phyloP scores from a whole-genome alignment of 2,888 invertebrate genomes.

The Adineta ricciae region DNA sequence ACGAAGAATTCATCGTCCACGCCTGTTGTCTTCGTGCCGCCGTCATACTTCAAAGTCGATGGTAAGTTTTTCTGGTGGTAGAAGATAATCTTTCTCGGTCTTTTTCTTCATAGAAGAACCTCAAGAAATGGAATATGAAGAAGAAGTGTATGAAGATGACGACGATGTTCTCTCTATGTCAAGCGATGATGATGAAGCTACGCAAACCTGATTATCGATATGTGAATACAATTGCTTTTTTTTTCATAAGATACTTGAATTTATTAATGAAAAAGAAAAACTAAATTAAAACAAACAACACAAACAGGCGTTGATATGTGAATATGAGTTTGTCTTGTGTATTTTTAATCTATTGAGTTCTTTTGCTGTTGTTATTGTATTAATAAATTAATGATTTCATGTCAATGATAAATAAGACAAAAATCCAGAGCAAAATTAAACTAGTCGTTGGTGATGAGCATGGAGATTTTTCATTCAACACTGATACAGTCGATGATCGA shows the following conservation, averaged over 20 bases:
- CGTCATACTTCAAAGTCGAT: not conserved
- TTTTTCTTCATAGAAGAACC: not conserved
- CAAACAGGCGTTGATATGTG: not conserved
- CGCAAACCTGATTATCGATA: not conserved
- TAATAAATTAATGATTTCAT: not conserved
- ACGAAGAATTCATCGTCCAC: not conserved
- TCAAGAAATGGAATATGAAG: not conserved
- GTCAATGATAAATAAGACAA: not conserved
- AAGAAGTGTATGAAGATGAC: not conserved
- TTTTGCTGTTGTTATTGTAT: not conserved
- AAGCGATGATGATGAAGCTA: not conserved
- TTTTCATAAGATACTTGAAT: not conserved
- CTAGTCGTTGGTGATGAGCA: not conserved
- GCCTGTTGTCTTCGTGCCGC: not conserved
- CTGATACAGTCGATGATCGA: not conserved
- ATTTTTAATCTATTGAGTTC: not conserved
- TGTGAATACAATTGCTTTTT: not conserved
- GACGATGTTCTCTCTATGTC: not conserved
- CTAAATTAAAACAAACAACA: not conserved
- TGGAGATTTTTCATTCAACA: not conserved
- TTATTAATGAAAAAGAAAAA: not conserved
- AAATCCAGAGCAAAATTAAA: not conserved
- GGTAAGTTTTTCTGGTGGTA: not conserved
- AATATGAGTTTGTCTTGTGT: not conserved
- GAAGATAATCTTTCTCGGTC: no score